These are phyloP conservation scores for Xestia ashworthii DNA, from an alignment of 2,888 invertebrate species.

Conservation along the genomic window DNA sequence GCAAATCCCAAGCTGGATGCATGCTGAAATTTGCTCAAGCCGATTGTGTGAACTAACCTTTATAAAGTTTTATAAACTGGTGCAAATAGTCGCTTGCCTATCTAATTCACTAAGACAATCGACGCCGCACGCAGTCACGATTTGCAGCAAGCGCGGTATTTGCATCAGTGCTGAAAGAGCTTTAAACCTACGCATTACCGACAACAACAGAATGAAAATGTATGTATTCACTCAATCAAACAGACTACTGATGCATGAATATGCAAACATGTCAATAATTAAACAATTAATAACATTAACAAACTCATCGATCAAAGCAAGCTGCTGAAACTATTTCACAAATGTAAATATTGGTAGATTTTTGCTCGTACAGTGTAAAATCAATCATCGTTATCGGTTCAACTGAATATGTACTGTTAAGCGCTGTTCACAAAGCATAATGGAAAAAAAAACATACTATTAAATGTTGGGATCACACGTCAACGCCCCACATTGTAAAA, in stretches of 20 bases:
- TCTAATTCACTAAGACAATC: not conserved
- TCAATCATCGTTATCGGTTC: constrained; percentile 63
- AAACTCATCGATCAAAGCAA: constrained; percentile 45
- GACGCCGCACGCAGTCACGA: not conserved
- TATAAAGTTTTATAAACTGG: not conserved
- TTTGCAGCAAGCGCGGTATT: no score
- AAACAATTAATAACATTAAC: constrained; percentile 3
- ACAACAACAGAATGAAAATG: constrained; percentile 13
- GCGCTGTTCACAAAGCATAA: not conserved
- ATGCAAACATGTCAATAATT: not conserved
- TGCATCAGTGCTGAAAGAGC: not conserved
- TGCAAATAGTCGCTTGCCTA: not conserved
- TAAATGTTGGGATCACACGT: not conserved
- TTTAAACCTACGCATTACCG: not conserved
- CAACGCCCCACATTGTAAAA: not conserved
- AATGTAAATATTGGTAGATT: constrained; percentile 36
- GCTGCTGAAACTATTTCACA: constrained; percentile 31
- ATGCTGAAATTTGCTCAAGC: no score
- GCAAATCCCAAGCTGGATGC: not conserved
- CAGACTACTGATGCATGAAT: not conserved
- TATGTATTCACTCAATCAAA: not conserved
- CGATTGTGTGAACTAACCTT: not conserved
- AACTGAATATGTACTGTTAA: constrained; percentile 31
- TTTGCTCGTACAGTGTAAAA: constrained; percentile 42
- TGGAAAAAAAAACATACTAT: not conserved